A percentile compares a stretch with the other conserved stretches of the same genome.
These are phyloP conservation scores for Acanthosepion esculentum DNA, from an alignment of 2,888 invertebrate species.

Conservation along the genomic window DNA sequence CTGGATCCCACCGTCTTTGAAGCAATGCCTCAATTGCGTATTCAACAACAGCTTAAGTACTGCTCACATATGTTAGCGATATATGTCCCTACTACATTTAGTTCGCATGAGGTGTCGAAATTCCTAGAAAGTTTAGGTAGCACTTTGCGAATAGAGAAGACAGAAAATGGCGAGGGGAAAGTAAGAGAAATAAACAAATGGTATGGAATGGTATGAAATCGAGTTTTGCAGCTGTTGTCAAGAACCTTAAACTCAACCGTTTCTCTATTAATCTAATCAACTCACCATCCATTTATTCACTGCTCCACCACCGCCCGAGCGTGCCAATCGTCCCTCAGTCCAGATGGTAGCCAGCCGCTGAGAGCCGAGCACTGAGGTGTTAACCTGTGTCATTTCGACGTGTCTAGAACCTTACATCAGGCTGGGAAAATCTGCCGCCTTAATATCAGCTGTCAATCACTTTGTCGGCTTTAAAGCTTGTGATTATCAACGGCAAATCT, in stretches of 20 bases:
- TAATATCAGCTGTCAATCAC: background rate
- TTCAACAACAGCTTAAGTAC: no score
- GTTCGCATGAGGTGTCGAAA: no score
- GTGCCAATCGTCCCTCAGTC: background rate
- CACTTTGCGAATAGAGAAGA: no score
- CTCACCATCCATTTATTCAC: background rate
- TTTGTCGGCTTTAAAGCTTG: background rate
- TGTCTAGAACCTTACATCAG: background rate
- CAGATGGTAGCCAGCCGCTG: background rate
- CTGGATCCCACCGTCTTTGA: no score
- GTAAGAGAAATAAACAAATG: background rate
- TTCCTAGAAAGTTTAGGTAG: no score
- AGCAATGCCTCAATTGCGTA: no score
- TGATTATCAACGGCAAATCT: background rate
- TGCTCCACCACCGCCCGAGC: background rate
- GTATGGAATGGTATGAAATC: background rate
- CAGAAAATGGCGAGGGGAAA: no score
- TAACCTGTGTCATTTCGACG: background rate
- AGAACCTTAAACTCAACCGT: background rate
- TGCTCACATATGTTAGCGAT: no score
- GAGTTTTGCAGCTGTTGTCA: background rate
- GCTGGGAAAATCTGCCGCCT: background rate
- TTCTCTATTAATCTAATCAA: slow-evolving; percentile 11
- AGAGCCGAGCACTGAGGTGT: slow-evolving; percentile 1
- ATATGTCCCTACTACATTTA: no score